phyloP scores from a whole-genome alignment of 1,140 invertebrate species.

The Drosophila neocordata region DNA sequence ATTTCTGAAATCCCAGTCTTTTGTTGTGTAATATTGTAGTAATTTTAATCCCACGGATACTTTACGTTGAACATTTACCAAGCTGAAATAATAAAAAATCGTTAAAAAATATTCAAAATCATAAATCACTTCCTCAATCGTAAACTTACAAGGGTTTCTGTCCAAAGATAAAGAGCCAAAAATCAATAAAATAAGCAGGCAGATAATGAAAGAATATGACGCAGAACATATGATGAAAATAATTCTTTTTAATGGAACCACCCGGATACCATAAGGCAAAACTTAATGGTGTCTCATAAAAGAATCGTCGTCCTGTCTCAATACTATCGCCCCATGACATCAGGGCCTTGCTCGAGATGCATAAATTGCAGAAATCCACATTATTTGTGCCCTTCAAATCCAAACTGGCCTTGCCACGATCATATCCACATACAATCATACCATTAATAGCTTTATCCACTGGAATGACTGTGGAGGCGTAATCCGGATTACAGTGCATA shows the following conservation, averaged over 20 bases:
- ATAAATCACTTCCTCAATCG: neutral
- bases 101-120: neutral
- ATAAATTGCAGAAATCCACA: conserved; percentile 85
- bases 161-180: conserved; percentile 86
- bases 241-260: conserved; percentile 88
- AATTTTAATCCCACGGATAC: conserved; percentile 86
- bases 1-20: conserved; percentile 92
- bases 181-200: conserved; percentile 92
- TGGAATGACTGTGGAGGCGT: conserved; percentile 89
- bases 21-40: conserved; percentile 93
- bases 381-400: conserved; percentile 60
- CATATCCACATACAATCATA: conserved; percentile 89
- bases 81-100: conserved; percentile 78
- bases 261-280: conserved; percentile 91
- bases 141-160: conserved; percentile 90
- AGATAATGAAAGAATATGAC: conserved; percentile 90
- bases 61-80: conserved; percentile 87
- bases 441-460: conserved; percentile 92
- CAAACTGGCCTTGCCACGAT: conserved; percentile 83
- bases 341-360: conserved; percentile 85
- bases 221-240: conserved; percentile 87
- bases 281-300: conserved; percentile 86
- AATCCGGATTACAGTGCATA: conserved; percentile 87
- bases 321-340: conserved; percentile 91
- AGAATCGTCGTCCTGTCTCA: conserved; percentile 86